Base-by-base conservation (phyloP, 2,888 invertebrate genomes). In the Caenorhabditis sp. region DNA sequence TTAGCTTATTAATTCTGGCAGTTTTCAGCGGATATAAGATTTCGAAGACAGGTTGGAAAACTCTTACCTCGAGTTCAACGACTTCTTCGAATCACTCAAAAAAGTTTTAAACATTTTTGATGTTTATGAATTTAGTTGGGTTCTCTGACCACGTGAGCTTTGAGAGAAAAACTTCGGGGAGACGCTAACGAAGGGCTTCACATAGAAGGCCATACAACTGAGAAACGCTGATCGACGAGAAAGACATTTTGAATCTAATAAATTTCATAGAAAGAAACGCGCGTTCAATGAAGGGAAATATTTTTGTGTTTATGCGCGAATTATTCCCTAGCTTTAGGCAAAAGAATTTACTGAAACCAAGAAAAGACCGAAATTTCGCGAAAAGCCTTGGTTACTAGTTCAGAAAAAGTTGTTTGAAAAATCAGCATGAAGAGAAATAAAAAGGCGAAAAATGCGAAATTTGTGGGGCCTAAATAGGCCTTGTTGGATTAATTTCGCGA, bases 81-180 rank as follows among this genome's bases (percentile, higher is more conserved):
- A 70, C 38, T n/a, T 44, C 0, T 7, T 35, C 19, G 2, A 12
- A 12, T 66, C 51, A 22, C 16, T 51, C 22, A 66, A 12, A 35
- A 66, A 66, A 7, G 16, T 49, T 51, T 66, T 66, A 31, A 66
- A 66, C 66, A 66, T 66, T 31, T 49, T 35, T 35, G 6, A 44
- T 19, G 47, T 6, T 10, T 8, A 22, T 24, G 38, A 41, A 41
- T 26, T 22, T 2, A 54, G 26, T 3, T 12, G 3, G 5, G 24
- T 22, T 14, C 26, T 26, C 14, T 54, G 14, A 14, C 10, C 26
- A 26, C 24, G 12, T n/a, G 38, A 26, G 22, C 26, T 5, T 26
- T 26, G 54, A 12, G 54, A 54, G 24, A 26, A 19, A 26, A 26
- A 14, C 26, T 26, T 10, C 5, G 54, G 26, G 2, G 10, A 54